Base-by-base conservation (phyloP, 2,888 invertebrate species). In the Cylindroiulus punctatus region DNA sequence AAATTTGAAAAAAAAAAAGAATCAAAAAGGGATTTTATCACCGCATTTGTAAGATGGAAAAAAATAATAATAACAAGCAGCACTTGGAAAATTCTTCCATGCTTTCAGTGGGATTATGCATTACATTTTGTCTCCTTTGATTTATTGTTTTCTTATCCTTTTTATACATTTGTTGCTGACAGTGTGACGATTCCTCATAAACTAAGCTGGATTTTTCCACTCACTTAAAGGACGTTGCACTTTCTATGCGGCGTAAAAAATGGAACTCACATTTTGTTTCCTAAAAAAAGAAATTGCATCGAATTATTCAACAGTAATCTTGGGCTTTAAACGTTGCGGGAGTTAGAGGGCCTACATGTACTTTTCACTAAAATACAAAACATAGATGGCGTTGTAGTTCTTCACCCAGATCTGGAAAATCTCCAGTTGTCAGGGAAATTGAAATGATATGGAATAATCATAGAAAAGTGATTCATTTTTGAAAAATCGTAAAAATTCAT, bases 111-210 rank as follows among this genome's bases (percentile, higher is more conserved):
- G 65, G 65, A 65, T 65, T 65, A 65, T 65, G 65, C 65, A 65
- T 65, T 26, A 26, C 26, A 65, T 65, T 65, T 65, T 65, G 65
- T 65, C 65, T 65, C 3, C 65, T 65, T 65, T 65, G 65, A 65
- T 65, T 65, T 65, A 65, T 65, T 65, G 65, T 65, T 65, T 65
- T 65, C 65, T 65, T 65, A 65, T 65, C 26, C 65, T 65, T 65
- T 65, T 65, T 65, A 26, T 65, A 65, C 65, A 65, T 65, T 65
- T 65, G 65, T 65, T 65, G 65, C 65, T 65, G 65, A 65, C 65
- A 65, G 22, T 65, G 65, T 22, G 65, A 65, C 65, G 65, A 65
- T 65, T 65, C 65, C 65, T 65, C 65, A 65, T 65, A 65, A 65
- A 65, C 65, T 65, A 65, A 65, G 65, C 44, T 10, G 44, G 65